Evolutionary conservation across 1,140 invertebrate genomes (phyloP).

Genomic region (Aphis gossypii): DNA sequence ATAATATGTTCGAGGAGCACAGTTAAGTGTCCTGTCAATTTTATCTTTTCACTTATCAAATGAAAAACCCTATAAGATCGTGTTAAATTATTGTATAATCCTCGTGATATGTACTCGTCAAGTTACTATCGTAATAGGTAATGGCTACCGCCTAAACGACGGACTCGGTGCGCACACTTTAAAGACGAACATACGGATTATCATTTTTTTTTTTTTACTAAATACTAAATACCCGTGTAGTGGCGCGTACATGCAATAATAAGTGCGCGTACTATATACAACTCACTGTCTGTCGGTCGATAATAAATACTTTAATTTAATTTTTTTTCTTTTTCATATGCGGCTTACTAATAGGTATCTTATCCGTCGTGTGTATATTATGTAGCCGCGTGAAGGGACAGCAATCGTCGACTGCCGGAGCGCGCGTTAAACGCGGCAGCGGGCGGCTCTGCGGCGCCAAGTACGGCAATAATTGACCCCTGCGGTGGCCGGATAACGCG

Average conservation of each 20-base stretch:
- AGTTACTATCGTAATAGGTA: neutral
- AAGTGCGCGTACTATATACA: no score
- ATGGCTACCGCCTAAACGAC: neutral
- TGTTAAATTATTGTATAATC: neutral
- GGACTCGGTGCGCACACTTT: no score
- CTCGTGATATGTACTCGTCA: no score
- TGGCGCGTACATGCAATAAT: no score
- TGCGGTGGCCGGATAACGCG: neutral
- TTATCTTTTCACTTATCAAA: neutral
- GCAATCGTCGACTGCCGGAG: neutral
- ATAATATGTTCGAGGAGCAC: no score
- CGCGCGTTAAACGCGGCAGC: neutral
- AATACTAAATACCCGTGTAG: no score
- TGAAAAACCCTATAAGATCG: neutral
- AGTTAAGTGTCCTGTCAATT: neutral
- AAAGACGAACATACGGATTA: no score
- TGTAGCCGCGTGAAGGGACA: neutral
- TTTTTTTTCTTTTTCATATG: no score
- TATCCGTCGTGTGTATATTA: neutral
- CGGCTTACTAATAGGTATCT: no score
- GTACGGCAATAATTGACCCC: conserved; percentile 18
- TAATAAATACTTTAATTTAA: no score
- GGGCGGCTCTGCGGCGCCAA: neutral
- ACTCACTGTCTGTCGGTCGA: no score
- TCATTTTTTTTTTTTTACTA: no score